Evolutionary conservation across 2,888 invertebrate species (phyloP), one percentile per base, ranked within the genome.

Genomic region (Petrolisthes cinctipes): DNA sequence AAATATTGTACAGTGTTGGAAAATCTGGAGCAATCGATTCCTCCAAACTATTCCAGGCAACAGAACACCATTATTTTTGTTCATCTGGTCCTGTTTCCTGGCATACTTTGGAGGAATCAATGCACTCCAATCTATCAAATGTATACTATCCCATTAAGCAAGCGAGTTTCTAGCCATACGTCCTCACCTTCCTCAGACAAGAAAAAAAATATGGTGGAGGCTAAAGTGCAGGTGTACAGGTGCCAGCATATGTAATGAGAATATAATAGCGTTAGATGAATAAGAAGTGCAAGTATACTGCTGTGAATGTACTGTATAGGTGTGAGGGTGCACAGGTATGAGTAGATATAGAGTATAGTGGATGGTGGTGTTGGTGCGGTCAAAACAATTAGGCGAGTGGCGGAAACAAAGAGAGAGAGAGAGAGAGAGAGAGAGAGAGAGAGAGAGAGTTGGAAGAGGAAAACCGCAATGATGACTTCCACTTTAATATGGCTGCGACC

Each of bases 341-440:
- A 61, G 9, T 14, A 71, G 71, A 71, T 14, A 71, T 14, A 71
- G 71, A 11, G 71, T n/a, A 53, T 23, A 54, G 78, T 7, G 78
- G n/a, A 37, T 9, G 51, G 11, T 23, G n/a, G n/a, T n/a, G 20
- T n/a, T n/a, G 71, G 20, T 14, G 71, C 6, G n/a, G 17, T n/a
- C 6, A n/a, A 20, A n/a, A 20, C 14, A n/a, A n/a, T 71, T 6
- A 71, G 71, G 20, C 6, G 11, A n/a, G 71, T n/a, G 71, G 71
- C 20, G 51, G 54, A 17, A 53, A 17, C 6, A 11, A 78, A 78
- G 78, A 14, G 7, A 20, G 54, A 17, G 51, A 20, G 51, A 20
- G 78, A 37, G 51, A 78, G 78, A 78, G 78, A 37, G 78, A 37
- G 78, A 78, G 78, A 78, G 78, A 78, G 78, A 37, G 78, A 78